phyloP scores from a whole-genome alignment of 2,113 vertebrate genomes.

The Ammodytes dubius region DNA sequence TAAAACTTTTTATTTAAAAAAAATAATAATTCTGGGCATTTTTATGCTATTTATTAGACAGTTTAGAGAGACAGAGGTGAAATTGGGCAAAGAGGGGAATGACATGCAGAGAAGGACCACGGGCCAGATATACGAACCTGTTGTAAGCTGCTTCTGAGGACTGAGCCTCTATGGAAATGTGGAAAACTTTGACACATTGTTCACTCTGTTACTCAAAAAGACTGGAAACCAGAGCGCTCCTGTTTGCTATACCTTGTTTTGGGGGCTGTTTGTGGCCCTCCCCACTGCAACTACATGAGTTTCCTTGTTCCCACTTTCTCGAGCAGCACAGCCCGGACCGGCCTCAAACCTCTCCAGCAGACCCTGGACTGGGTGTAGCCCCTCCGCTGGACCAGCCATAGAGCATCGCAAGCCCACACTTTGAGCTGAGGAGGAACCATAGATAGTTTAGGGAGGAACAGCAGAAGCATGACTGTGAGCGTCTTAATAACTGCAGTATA shows the following conservation, averaged over 20 bases:
- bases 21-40: too few species aligned
- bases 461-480: background rate
- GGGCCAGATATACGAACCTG: too few species aligned
- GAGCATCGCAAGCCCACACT: slow-evolving; percentile 62
- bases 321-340: slow-evolving; percentile 80
- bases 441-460: background rate
- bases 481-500: background rate
- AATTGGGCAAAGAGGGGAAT: too few species aligned
- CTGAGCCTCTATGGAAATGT: too few species aligned
- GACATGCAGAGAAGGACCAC: too few species aligned
- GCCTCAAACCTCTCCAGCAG: slow-evolving; percentile 81
- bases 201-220: background rate
- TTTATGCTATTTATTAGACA: too few species aligned
- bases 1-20: too few species aligned
- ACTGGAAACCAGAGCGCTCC: too few species aligned
- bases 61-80: too few species aligned
- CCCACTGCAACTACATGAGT: slow-evolving; percentile 83
- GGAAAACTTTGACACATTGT: background rate
- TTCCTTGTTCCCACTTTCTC: slow-evolving; percentile 78
- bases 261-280: slow-evolving; percentile 43
- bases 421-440: slow-evolving; percentile 51
- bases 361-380: slow-evolving; percentile 79
- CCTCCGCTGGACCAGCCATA: slow-evolving; percentile 45
- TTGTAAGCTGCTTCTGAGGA: too few species aligned
- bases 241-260: slow-evolving; percentile 62